Evolutionary conservation across 2,888 invertebrate species (phyloP).

Genomic region (Lasius fuliginosus): DNA sequence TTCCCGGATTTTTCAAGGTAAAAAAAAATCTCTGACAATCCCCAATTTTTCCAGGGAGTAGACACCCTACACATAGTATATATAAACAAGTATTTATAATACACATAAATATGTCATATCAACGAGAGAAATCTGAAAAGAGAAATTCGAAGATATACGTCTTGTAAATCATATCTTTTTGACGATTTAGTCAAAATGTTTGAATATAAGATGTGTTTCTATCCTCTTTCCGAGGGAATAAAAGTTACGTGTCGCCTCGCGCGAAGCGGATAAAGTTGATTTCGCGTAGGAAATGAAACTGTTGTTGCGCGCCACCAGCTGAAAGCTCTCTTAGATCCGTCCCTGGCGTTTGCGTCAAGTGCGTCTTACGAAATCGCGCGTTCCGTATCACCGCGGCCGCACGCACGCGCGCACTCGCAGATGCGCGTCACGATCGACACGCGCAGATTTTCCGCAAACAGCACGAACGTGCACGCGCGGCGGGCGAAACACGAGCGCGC

Average conservation of each 20-base stretch:
- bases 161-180: not conserved
- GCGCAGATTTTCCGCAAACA: conserved; percentile 58
- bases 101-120: not conserved
- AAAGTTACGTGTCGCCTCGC: not conserved
- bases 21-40: too few relatives aligned
- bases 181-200: not conserved
- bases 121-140: not conserved
- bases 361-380: conserved; percentile 55
- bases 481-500: conserved; percentile 6
- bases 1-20: too few relatives aligned
- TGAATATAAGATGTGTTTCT: not conserved
- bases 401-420: conserved; percentile 49
- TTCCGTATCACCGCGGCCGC: conserved; percentile 47
- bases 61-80: too few relatives aligned
- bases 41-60: too few relatives aligned
- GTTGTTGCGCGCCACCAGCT: not conserved
- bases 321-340: conserved; percentile 31
- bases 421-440: conserved; percentile 56
- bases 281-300: not conserved
- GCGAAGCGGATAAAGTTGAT: conserved; percentile 3
- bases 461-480: conserved; percentile 41
- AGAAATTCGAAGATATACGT: not conserved
- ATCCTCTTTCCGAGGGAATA: not conserved
- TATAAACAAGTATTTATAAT: not conserved
- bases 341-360: conserved; percentile 51